Percentiles rank a stretch among this genome's conserved stretches.
Conservation (phyloP, 2,113 vertebrate genomes). For the Trinectes maculatus region DNA sequence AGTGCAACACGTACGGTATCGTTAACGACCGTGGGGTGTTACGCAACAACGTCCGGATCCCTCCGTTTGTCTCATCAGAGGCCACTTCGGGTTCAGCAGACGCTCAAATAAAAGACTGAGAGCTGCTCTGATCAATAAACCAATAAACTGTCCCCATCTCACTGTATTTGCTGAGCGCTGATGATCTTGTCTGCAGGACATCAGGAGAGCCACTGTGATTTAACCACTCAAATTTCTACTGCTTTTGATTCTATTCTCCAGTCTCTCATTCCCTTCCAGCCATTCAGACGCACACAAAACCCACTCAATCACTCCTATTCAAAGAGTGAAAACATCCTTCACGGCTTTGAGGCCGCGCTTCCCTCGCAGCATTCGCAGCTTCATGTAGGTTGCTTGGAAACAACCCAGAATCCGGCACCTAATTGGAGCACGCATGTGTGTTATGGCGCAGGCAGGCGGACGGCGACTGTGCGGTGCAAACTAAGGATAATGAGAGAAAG, state of each 20-base stretch:
- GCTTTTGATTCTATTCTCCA: conserved; percentile 19
- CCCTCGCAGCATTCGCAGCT: conserved; percentile 47
- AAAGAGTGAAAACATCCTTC: conserved; percentile 42
- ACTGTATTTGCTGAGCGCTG: neutral
- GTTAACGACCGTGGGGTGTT: neutral
- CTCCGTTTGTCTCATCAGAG: neutral
- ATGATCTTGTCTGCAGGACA: conserved; percentile 1
- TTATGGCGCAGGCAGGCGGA: conserved; percentile 25
- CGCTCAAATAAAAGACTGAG: too few relatives aligned
- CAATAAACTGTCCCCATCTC: too few relatives aligned
- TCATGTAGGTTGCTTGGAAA: conserved; percentile 78
- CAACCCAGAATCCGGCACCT: conserved; percentile 65
- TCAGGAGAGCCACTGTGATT: conserved; percentile 4
- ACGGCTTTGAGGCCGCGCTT: conserved; percentile 58
- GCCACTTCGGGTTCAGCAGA: conserved; percentile 15
- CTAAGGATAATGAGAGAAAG: conserved; percentile 59
- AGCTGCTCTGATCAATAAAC: neutral
- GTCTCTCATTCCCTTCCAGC: neutral
- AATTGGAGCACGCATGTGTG: conserved; percentile 48
- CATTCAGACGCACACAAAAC: conserved; percentile 16
- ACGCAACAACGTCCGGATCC: neutral
- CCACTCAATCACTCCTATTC: conserved; percentile 35
- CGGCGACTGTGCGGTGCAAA: conserved; percentile 50
- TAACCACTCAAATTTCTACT: neutral
- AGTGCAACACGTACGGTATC: too few relatives aligned